These are phyloP conservation scores for Abrostola triplasia DNA, from an alignment of 2,888 invertebrate species.

Conservation along the genomic window DNA sequence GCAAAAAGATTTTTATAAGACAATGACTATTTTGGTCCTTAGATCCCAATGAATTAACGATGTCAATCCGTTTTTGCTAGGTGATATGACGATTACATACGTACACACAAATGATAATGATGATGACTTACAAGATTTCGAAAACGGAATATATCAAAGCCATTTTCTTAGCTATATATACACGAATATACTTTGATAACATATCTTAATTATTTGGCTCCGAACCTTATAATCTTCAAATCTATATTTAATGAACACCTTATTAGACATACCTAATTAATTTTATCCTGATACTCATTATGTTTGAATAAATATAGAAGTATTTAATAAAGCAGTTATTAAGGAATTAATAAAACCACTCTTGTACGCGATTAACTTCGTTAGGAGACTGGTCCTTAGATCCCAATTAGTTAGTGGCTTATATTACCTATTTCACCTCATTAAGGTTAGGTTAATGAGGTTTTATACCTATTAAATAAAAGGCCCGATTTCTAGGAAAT, in stretches of 20 bases:
- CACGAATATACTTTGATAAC: no score
- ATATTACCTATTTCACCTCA: neutral
- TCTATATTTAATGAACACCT: conserved; percentile 3
- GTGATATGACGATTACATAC: no score
- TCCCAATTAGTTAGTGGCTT: neutral
- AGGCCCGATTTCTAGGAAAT: no score
- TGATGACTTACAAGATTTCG: no score
- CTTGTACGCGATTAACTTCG: conserved; percentile 12
- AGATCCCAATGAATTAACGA: no score
- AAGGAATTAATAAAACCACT: conserved; percentile 12
- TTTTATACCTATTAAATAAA: no score
- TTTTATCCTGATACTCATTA: conserved; percentile 14
- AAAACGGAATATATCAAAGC: no score
- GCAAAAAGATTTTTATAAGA: no score
- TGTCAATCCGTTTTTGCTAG: no score
- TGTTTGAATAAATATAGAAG: conserved; percentile 11
- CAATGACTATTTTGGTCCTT: no score
- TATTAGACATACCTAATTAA: conserved; percentile 23
- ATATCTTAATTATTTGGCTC: neutral
- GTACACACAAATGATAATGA: no score
- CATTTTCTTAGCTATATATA: no score
- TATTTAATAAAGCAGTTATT: conserved; percentile 15
- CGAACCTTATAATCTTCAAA: neutral
- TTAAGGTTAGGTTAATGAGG: neutral
- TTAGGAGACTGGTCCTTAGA: neutral